phyloP scores from a whole-genome alignment of 1,140 invertebrate species.

The Micrasema minimum region DNA sequence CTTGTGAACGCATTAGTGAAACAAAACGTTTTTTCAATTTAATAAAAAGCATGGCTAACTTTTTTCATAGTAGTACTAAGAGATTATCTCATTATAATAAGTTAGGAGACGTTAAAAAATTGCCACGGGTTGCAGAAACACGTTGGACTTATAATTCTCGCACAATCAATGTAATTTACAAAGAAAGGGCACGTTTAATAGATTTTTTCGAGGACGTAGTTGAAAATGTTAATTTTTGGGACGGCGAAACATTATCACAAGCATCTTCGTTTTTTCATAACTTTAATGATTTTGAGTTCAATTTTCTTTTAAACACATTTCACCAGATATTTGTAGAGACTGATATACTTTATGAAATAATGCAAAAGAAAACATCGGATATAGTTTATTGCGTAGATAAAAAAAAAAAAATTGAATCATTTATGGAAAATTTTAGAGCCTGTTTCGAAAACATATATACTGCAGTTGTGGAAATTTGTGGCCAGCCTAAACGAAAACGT shows the following conservation, averaged over 20 bases:
- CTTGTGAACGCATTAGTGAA: slow-evolving; percentile 36
- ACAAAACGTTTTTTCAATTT: slow-evolving; percentile 39
- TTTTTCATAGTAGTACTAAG: slow-evolving; percentile 39
- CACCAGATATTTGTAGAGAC: not conserved
- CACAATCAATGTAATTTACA: slow-evolving; percentile 26
- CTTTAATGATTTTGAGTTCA: not conserved
- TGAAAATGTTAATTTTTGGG: slow-evolving; percentile 1
- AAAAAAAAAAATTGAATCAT: not conserved
- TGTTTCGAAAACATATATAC: not conserved
- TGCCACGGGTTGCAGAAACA: slow-evolving; percentile 35
- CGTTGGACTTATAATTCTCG: slow-evolving; percentile 41
- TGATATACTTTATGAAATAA: not conserved
- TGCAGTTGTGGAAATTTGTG: not conserved
- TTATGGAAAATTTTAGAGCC: slow-evolving; percentile 5
- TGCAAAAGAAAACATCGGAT: slow-evolving; percentile 8
- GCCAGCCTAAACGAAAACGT: too few relatives aligned
- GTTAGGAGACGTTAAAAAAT: slow-evolving; percentile 9
- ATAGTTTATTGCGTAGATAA: not conserved
- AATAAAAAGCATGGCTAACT: slow-evolving; percentile 33
- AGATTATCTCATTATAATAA: slow-evolving; percentile 26
- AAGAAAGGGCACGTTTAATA: not conserved
- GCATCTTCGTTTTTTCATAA: not conserved
- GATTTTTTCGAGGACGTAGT: not conserved
- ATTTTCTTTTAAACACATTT: too few relatives aligned
- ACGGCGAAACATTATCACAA: slow-evolving; percentile 1